These are phyloP conservation scores for Pitta sordida DNA, from an alignment of 2,113 vertebrate species.

Conservation along the genomic window DNA sequence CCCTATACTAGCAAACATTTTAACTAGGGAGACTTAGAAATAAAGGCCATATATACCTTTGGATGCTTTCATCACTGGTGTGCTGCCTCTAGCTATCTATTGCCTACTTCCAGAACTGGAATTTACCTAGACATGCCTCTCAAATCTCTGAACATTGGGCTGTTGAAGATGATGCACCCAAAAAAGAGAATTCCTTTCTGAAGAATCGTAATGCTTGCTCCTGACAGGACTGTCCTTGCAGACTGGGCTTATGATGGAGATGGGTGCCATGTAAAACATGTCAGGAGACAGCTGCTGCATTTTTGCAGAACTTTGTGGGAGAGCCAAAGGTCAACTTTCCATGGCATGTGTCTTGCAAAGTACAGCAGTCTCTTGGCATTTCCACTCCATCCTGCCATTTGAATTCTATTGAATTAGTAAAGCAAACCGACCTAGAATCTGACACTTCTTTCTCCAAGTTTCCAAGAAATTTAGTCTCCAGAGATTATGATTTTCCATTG, in stretches of 20 bases:
- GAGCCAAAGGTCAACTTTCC: not conserved
- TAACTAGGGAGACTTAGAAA: not conserved
- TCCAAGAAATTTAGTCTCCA: not conserved
- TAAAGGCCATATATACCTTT: not conserved
- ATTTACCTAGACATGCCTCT: not conserved
- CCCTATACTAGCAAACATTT: not conserved
- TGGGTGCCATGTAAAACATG: not conserved
- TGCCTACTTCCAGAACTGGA: not conserved
- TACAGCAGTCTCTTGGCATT: not conserved
- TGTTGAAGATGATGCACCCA: not conserved
- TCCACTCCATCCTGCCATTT: not conserved
- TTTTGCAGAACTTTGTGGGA: not conserved
- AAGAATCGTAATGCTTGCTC: not conserved
- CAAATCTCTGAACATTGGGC: not conserved
- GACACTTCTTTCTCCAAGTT: not conserved
- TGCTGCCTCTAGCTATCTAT: not conserved
- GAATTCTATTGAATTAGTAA: not conserved
- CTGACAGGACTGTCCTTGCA: not conserved
- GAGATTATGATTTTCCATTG: not conserved
- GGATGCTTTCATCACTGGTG: not conserved
- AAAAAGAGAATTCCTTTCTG: not conserved
- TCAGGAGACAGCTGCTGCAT: not conserved
- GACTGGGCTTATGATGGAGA: accelerated
- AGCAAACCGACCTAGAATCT: not conserved
- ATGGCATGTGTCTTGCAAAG: not conserved